Evolutionary conservation across 1,140 invertebrate species (phyloP), one percentile per base, ranked within the genome.

Genomic region (Nilaparvata lugens): DNA sequence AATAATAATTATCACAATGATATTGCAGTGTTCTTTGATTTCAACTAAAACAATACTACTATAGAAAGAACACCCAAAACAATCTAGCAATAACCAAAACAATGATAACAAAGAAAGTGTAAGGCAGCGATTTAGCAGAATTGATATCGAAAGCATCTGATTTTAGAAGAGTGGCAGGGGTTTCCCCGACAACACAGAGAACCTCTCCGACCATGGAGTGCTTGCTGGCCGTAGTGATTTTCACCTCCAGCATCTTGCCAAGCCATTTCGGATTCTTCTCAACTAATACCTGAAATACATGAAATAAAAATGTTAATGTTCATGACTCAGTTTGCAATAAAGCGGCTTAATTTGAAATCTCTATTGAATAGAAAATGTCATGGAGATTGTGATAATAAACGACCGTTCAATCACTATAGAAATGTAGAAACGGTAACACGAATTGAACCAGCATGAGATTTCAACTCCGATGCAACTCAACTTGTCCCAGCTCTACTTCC

Each of bases 191-290:
- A 14, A 54, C 31, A 56, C 53, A 52, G 56, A 59, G 58, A 21
- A 60, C 54, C 70, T 85, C 74, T 0, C 85, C 91, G 52, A 85
- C 83, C 86, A 97, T 88, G 60, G 85, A 95, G 74, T 95, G 89
- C 75, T 97, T 97, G 0, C 82, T 85, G 0, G 86, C 80, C 52
- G 81, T 78, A 0, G 78, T 76, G 21, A 97, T 91, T 68, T 82
- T 78, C 0, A 97, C 93, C 25, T 79, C 82, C 0, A 97, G 76
- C 69, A 87, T 81, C 72, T 91, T 89, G 0, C 95, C 95, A 79
- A 96, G 82, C 18, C 85, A 82, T 65, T 84, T 78, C 6, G 87
- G 76, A 21, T 83, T 76, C 74, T 89, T 88, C 0, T 91, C 89
- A 0, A 96, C 79, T 38, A 96, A 73, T 4, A 96, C 85, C 79